phyloP scores from a whole-genome alignment of 2,888 invertebrate species.

The Ellobium chinense region DNA sequence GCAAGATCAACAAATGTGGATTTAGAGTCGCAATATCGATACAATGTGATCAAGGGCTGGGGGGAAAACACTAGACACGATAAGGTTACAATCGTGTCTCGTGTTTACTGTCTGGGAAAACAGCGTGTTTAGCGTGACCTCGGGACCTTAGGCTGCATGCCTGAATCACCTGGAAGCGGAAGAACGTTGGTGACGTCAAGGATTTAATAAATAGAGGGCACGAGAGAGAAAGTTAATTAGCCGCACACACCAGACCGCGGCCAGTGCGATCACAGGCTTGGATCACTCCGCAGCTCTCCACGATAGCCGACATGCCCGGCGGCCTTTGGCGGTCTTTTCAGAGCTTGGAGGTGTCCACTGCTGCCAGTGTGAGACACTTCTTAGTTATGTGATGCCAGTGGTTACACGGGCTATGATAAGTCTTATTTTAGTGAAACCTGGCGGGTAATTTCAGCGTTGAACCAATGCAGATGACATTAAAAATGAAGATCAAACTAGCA shows the following conservation, averaged over 20 bases:
- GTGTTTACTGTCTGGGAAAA: background rate
- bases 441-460: too few relatives aligned
- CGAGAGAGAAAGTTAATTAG: slow-evolving; percentile 4
- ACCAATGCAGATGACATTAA: too few relatives aligned
- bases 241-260: background rate
- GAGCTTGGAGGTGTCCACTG: background rate
- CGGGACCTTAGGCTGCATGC: background rate
- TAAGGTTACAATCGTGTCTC: background rate
- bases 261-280: background rate
- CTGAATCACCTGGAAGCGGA: slow-evolving; percentile 1
- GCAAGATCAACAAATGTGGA: background rate
- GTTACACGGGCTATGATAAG: too few relatives aligned
- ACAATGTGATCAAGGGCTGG: background rate
- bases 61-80: background rate
- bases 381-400: too few relatives aligned
- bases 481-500: too few relatives aligned
- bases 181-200: background rate
- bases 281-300: background rate
- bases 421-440: too few relatives aligned
- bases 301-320: background rate
- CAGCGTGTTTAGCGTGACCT: background rate
- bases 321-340: background rate
- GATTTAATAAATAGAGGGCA: slow-evolving; percentile 7
- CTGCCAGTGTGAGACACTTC: too few relatives aligned
- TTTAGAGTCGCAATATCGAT: background rate